Conservation (phyloP, 2,888 invertebrate genomes). For the Syrphus vitripennis region DNA sequence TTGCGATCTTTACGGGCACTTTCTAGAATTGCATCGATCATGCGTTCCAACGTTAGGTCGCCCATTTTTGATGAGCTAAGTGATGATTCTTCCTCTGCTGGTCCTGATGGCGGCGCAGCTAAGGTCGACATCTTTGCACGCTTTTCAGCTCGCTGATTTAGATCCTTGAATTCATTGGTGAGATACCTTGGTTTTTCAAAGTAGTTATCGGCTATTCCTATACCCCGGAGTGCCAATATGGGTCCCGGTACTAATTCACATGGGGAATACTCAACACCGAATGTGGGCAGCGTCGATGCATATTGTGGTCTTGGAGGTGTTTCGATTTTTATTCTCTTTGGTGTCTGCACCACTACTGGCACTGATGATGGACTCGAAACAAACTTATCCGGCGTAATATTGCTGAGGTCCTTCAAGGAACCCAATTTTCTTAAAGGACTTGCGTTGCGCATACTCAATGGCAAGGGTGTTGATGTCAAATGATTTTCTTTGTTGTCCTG, state of each 20-base stretch:
- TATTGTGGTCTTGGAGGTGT: constrained; percentile 71
- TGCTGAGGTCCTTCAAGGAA: constrained; percentile 77
- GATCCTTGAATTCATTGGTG: constrained; percentile 67
- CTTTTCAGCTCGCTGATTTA: constrained; percentile 34
- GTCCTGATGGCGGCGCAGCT: not conserved
- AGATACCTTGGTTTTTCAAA: constrained; percentile 80
- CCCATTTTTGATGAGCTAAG: constrained; percentile 80
- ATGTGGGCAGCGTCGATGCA: constrained; percentile 78
- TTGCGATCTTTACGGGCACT: constrained; percentile 78
- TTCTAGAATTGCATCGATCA: constrained; percentile 81
- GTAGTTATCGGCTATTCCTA: constrained; percentile 79
- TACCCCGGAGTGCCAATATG: constrained; percentile 78
- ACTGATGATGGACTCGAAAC: constrained; percentile 13
- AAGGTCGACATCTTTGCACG: constrained; percentile 36
- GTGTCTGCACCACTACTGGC: too few species aligned
- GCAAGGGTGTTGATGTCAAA: constrained; percentile 77
- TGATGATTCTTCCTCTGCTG: constrained; percentile 63
- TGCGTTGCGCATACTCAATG: constrained; percentile 60
- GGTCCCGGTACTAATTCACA: constrained; percentile 78
- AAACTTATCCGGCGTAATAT: constrained; percentile 74
- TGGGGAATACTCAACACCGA: constrained; percentile 80
- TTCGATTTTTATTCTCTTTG: constrained; percentile 32
- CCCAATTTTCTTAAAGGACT: constrained; percentile 69
- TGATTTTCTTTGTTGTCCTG: constrained; percentile 79
- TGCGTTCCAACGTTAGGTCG: constrained; percentile 79